A percentile compares a stretch with the other conserved stretches of the same genome.
phyloP scores from a whole-genome alignment of 1,140 invertebrate genomes.

The Aethina tumida region DNA sequence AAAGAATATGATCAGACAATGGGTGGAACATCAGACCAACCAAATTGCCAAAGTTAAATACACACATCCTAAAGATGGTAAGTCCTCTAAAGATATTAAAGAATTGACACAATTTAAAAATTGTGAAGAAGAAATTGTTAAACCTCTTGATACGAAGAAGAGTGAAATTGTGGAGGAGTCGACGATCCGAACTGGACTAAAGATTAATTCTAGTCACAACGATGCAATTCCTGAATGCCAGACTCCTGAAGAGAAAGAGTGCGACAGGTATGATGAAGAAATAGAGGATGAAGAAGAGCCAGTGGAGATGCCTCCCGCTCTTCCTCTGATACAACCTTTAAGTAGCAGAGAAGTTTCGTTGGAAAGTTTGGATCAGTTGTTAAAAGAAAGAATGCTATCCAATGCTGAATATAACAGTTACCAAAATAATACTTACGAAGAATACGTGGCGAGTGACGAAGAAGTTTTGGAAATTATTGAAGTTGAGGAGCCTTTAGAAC shows the following conservation, averaged over 20 bases:
- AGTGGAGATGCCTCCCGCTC: slow-evolving; percentile 62
- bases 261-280: slow-evolving; percentile 34
- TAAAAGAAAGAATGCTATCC: slow-evolving; percentile 51
- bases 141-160: slow-evolving; percentile 39
- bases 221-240: slow-evolving; percentile 28
- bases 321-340: slow-evolving; percentile 62
- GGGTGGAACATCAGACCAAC: slow-evolving; percentile 84
- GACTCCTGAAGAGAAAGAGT: slow-evolving; percentile 32
- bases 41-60: slow-evolving; percentile 54
- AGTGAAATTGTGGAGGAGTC: slow-evolving; percentile 44
- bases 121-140: slow-evolving; percentile 44
- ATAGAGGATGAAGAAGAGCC: slow-evolving; percentile 63
- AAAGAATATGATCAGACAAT: slow-evolving; percentile 85
- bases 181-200: slow-evolving; percentile 45
- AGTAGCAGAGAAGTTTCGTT: slow-evolving; percentile 68
- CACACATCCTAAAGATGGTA: slow-evolving; percentile 37
- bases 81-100: slow-evolving; percentile 38
- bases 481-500: slow-evolving; percentile 67
- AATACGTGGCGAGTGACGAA: slow-evolving; percentile 39
- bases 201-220: slow-evolving; percentile 26
- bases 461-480: slow-evolving; percentile 75
- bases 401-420: slow-evolving; percentile 40
- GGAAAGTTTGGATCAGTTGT: slow-evolving; percentile 61
- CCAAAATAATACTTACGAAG: slow-evolving; percentile 24
- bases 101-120: slow-evolving; percentile 54